Evolutionary conservation across 1,140 invertebrate species (phyloP).

Genomic region (Archegozetes longisetosus): DNA sequence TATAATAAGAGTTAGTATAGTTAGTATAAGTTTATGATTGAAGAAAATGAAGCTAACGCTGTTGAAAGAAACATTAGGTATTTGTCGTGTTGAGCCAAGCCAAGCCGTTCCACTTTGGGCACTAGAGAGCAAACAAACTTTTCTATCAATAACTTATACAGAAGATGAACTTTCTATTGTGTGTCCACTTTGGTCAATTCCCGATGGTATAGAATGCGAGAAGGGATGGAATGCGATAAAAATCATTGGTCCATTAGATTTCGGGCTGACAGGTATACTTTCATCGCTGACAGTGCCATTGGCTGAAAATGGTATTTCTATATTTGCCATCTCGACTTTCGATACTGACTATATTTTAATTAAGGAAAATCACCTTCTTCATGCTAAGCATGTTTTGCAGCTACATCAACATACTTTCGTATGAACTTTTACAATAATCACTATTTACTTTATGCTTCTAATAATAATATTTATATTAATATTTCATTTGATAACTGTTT

Average conservation of each 20-base stretch:
- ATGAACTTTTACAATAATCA: too few relatives aligned
- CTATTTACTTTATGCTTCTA: too few relatives aligned
- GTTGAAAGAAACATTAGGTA: not conserved
- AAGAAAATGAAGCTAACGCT: not conserved
- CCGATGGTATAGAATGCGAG: not conserved
- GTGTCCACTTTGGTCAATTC: not conserved
- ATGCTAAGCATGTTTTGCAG: not conserved
- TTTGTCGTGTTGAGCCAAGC: not conserved
- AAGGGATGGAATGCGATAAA: not conserved
- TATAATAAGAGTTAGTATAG: not conserved
- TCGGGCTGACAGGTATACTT: not conserved
- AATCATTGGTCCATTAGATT: not conserved
- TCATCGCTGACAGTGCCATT: not conserved
- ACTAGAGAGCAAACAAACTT: not conserved
- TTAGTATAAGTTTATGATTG: not conserved
- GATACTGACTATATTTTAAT: not conserved
- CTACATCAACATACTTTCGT: not conserved
- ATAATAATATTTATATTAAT: too few relatives aligned
- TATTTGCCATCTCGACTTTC: not conserved
- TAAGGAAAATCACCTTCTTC: not conserved
- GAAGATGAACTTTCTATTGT: not conserved
- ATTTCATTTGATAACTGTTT: too few relatives aligned
- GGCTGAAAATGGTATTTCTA: not conserved
- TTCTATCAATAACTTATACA: not conserved
- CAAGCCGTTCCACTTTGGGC: not conserved